Conservation (phyloP, 2,888 invertebrate species). For the Pristionchus arcanus region DNA sequence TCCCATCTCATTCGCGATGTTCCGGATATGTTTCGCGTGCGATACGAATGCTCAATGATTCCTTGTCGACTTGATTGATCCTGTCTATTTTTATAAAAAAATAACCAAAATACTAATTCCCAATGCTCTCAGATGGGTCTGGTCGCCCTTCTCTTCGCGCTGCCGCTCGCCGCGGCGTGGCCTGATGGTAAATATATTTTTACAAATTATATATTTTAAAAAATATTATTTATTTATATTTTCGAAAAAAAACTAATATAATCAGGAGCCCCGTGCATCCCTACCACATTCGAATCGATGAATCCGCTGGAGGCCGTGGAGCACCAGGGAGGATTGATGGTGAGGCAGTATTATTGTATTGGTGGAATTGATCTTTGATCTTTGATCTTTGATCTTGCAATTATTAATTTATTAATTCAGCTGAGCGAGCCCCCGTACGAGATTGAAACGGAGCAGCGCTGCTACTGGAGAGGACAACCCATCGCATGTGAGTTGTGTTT, state of each 20-base stretch:
- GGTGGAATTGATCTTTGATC: background rate
- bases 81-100: too few species aligned
- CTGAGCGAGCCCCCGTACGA: constrained; percentile 73
- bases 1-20: background rate
- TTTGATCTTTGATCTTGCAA: background rate
- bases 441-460: constrained; percentile 74
- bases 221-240: background rate
- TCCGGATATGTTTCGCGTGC: background rate
- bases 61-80: background rate
- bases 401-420: constrained; percentile 54
- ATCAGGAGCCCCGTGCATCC: constrained; percentile 72
- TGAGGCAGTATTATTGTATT: background rate
- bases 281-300: constrained; percentile 76
- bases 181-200: constrained; percentile 37
- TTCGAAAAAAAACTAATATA: background rate
- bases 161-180: constrained; percentile 37
- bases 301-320: constrained; percentile 78
- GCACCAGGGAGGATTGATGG: constrained; percentile 77
- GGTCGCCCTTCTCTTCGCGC: background rate
- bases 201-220: background rate
- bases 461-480: constrained; percentile 77
- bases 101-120: too few species aligned
- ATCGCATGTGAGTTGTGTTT: constrained; percentile 66
- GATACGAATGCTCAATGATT: background rate
- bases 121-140: constrained; percentile 24